Conservation (phyloP, 2,797 vertebrate species). For the Natrix natrix region DNA sequence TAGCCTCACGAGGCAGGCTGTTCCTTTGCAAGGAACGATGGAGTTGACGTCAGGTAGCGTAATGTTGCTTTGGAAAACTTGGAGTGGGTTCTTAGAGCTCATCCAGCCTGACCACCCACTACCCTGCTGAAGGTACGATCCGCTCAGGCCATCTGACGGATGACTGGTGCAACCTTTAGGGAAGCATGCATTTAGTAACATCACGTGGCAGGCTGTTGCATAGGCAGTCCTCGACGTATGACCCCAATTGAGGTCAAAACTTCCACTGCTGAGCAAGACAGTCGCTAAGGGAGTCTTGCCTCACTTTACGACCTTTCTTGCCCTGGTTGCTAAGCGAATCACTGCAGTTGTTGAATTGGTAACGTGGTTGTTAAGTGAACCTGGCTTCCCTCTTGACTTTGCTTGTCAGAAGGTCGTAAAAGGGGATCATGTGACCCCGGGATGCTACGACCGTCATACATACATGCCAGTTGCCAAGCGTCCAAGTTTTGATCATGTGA, state of each 20-base stretch:
- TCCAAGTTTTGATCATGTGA: background rate
- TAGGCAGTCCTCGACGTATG: background rate
- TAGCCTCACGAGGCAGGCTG: no score
- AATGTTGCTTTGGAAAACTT: no score
- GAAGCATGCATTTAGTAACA: background rate
- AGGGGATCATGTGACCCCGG: background rate
- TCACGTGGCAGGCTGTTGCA: background rate
- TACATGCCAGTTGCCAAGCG: background rate
- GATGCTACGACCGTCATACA: accelerated
- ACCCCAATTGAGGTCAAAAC: background rate
- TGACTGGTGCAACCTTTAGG: background rate
- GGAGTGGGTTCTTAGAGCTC: background rate
- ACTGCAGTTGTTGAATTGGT: background rate
- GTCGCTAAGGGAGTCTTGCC: background rate
- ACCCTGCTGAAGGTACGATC: no score
- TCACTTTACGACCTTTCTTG: background rate
- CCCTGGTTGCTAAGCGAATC: background rate
- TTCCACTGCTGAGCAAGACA: background rate
- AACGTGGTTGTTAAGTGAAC: background rate
- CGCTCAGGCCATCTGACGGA: no score
- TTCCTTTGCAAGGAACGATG: background rate
- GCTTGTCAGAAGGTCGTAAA: background rate
- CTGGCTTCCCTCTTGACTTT: background rate
- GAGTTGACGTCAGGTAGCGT: background rate
- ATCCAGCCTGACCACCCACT: no score